phyloP scores from a whole-genome alignment of 2,888 invertebrate species.

The Drosophila kambysellisi region DNA sequence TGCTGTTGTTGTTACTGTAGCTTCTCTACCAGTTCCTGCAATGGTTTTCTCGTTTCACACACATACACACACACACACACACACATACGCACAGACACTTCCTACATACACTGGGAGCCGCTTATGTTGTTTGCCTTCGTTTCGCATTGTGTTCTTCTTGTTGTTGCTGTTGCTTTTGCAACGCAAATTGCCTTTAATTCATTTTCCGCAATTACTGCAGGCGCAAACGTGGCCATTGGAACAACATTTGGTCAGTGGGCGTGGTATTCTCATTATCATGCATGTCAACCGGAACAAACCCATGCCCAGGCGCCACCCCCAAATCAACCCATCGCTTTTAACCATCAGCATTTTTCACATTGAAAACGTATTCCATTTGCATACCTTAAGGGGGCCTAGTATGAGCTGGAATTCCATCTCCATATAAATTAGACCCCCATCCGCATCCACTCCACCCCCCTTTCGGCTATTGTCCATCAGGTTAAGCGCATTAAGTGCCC shows the following conservation, averaged over 20 bases:
- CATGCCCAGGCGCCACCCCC: not conserved
- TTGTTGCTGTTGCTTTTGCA: slow-evolving; percentile 29
- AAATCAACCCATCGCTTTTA: slow-evolving; percentile 4
- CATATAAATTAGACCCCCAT: slow-evolving; percentile 59
- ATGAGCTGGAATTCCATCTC: slow-evolving; percentile 54
- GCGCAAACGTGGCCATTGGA: slow-evolving; percentile 25
- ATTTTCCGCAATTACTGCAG: slow-evolving; percentile 73
- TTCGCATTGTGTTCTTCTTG: slow-evolving; percentile 54
- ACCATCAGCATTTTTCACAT: slow-evolving; percentile 61
- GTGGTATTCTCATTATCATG: slow-evolving; percentile 62
- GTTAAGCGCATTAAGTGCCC: slow-evolving; percentile 65
- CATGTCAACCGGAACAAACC: slow-evolving; percentile 38
- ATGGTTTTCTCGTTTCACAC: slow-evolving; percentile 51
- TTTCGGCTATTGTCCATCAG: slow-evolving; percentile 40
- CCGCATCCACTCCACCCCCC: not conserved
- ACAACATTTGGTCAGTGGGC: slow-evolving; percentile 30
- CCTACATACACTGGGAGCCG: slow-evolving; percentile 24
- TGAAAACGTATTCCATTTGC: slow-evolving; percentile 62
- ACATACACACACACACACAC: slow-evolving; percentile 20
- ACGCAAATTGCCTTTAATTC: slow-evolving; percentile 74
- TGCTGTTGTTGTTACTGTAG: slow-evolving; percentile 23
- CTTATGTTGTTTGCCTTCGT: slow-evolving; percentile 69
- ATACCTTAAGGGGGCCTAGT: slow-evolving; percentile 53
- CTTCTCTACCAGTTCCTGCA: slow-evolving; percentile 51
- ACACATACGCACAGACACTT: slow-evolving; percentile 22